A percentile compares a stretch with the other conserved stretches of the same genome.
These are phyloP conservation scores for Pecten maximus DNA, from an alignment of 2,888 invertebrate genomes.

Conservation along the genomic window DNA sequence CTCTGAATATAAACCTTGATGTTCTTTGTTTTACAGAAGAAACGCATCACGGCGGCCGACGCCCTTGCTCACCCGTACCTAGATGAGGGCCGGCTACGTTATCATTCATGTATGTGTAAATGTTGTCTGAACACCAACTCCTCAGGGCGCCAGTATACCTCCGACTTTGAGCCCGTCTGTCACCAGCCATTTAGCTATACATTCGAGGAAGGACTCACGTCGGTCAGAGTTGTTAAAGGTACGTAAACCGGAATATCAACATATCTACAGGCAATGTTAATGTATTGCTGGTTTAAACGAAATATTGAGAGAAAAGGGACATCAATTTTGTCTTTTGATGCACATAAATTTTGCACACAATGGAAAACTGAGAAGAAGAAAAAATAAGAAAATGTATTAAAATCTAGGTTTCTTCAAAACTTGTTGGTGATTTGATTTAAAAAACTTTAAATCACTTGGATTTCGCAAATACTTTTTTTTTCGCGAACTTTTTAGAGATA, in stretches of 20 bases:
- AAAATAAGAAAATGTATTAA: no score
- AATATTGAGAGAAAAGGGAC: no score
- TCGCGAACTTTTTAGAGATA: no score
- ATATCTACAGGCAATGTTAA: no score
- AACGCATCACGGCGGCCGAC: constrained; percentile 96
- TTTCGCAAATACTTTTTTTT: no score
- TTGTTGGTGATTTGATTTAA: no score
- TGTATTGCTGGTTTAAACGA: no score
- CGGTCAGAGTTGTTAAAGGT: constrained; percentile 90
- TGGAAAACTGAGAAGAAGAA: no score
- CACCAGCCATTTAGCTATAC: constrained; percentile 95
- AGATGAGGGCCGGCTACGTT: constrained; percentile 98
- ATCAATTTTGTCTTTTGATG: no score
- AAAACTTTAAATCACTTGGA: no score
- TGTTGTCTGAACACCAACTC: constrained; percentile 92
- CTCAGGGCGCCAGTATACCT: constrained; percentile 89
- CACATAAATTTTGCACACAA: no score
- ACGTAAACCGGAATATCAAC: constrained; percentile 60
- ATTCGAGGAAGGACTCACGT: constrained; percentile 96
- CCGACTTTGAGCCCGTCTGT: constrained; percentile 95
- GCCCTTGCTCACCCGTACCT: constrained; percentile 98
- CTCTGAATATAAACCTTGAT: background rate
- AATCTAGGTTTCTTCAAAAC: no score
- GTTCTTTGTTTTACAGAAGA: constrained; percentile 87
- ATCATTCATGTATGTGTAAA: constrained; percentile 99